These are phyloP conservation scores for Heliconius eleuchia DNA, from an alignment of 1,140 invertebrate genomes.

Conservation along the genomic window DNA sequence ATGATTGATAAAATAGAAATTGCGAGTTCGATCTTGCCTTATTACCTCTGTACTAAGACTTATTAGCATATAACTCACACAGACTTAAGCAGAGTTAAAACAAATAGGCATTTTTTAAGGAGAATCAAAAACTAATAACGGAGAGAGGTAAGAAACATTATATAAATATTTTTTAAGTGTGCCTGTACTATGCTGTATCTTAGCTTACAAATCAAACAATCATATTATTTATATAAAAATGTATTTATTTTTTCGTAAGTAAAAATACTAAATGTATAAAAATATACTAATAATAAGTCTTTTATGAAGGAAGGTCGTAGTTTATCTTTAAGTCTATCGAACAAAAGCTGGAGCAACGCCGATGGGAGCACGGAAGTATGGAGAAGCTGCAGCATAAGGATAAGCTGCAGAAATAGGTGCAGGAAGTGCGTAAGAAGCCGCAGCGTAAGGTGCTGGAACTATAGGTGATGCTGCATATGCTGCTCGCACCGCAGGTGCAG, in stretches of 20 bases:
- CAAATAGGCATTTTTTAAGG: too few relatives aligned
- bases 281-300: constrained; percentile 51
- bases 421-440: constrained; percentile 43
- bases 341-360: constrained; percentile 67
- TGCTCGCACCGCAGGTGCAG: constrained; percentile 17
- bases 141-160: too few relatives aligned
- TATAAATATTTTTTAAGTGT: background rate
- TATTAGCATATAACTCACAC: too few relatives aligned
- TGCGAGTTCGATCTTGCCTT: too few relatives aligned
- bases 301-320: constrained; percentile 62
- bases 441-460: constrained; percentile 48
- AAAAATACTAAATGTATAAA: constrained; percentile 28
- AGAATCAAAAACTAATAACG: too few relatives aligned
- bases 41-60: too few relatives aligned
- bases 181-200: background rate
- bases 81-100: too few relatives aligned
- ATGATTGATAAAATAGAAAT: too few relatives aligned
- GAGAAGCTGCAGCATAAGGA: constrained; percentile 54
- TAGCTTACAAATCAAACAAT: background rate
- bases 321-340: constrained; percentile 73
- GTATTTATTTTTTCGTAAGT: background rate
- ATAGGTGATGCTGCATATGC: constrained; percentile 39
- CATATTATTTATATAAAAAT: constrained; percentile 22
- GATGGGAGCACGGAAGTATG: constrained; percentile 55
- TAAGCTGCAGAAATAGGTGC: constrained; percentile 52